A percentile compares a stretch with the other conserved stretches of the same genome.
These are phyloP conservation scores for Caranx melampygus DNA, from an alignment of 2,113 vertebrate species.

Conservation along the genomic window DNA sequence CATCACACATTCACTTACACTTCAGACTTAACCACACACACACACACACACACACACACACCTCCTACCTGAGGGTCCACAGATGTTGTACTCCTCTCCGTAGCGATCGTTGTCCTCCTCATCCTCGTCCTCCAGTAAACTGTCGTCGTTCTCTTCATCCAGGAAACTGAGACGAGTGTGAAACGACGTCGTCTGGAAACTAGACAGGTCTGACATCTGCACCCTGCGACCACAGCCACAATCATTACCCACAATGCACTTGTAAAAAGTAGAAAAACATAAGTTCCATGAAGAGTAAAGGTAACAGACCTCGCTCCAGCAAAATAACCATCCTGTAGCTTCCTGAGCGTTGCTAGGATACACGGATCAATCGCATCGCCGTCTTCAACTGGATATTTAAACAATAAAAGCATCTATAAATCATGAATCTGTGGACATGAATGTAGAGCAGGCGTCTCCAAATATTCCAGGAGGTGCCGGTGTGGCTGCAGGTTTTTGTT, in stretches of 20 bases:
- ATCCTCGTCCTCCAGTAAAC: slow-evolving; percentile 86
- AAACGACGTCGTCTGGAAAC: slow-evolving; percentile 95
- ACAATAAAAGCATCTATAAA: too few relatives aligned
- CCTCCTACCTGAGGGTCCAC: slow-evolving; percentile 79
- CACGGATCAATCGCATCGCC: slow-evolving; percentile 92
- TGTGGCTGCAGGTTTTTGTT: too few relatives aligned
- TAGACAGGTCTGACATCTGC: slow-evolving; percentile 91
- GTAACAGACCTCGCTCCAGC: slow-evolving; percentile 91
- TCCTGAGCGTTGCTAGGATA: slow-evolving; percentile 92
- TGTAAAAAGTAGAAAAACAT: neutral
- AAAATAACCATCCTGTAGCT: slow-evolving; percentile 98
- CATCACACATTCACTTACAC: neutral
- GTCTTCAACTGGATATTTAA: slow-evolving; percentile 87
- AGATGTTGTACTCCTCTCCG: slow-evolving; percentile 82
- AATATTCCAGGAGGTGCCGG: too few relatives aligned
- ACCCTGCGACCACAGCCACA: slow-evolving; percentile 83
- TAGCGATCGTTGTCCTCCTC: slow-evolving; percentile 81
- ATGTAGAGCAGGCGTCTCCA: too few relatives aligned
- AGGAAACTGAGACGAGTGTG: slow-evolving; percentile 95
- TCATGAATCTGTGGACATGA: too few relatives aligned
- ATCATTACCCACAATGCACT: slow-evolving; percentile 4
- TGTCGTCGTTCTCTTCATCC: slow-evolving; percentile 89
- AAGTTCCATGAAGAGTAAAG: neutral
- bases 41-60: neutral
- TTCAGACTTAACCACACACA: neutral